Evolutionary conservation across 1,140 invertebrate genomes (phyloP).

Genomic region (Gerris buenoi): DNA sequence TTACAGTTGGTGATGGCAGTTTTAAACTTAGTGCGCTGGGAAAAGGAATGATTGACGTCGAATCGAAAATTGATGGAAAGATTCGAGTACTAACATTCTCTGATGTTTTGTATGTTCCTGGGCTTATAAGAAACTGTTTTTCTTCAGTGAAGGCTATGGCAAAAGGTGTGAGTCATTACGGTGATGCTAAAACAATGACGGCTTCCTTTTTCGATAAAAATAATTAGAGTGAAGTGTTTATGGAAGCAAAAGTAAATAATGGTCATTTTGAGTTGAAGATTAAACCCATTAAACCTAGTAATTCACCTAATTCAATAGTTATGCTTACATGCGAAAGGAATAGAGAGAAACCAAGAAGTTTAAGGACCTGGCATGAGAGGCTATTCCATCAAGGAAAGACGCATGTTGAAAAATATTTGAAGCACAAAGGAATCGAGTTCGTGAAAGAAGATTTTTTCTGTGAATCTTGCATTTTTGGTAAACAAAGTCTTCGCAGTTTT

Average conservation of each 20-base stretch:
- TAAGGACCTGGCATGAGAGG: not conserved
- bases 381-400: too few relatives aligned
- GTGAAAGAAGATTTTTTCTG: not conserved
- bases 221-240: not conserved
- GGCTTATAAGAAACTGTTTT: not conserved
- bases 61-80: not conserved
- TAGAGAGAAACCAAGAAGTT: not conserved
- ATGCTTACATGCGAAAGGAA: not conserved
- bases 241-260: not conserved
- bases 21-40: not conserved
- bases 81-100: not conserved
- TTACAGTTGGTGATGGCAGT: not conserved
- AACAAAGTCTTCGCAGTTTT: not conserved
- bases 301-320: too few relatives aligned
- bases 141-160: not conserved
- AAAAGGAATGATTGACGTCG: not conserved
- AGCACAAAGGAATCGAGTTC: too few relatives aligned
- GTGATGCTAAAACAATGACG: not conserved
- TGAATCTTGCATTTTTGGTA: not conserved
- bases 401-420: too few relatives aligned
- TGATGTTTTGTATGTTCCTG: not conserved
- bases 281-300: not conserved
- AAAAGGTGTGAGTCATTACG: not conserved
- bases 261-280: not conserved
- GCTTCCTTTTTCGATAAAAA: not conserved